Base-by-base conservation (phyloP, 92 coral and sea anemone genomes). In the Porites divaricata region DNA sequence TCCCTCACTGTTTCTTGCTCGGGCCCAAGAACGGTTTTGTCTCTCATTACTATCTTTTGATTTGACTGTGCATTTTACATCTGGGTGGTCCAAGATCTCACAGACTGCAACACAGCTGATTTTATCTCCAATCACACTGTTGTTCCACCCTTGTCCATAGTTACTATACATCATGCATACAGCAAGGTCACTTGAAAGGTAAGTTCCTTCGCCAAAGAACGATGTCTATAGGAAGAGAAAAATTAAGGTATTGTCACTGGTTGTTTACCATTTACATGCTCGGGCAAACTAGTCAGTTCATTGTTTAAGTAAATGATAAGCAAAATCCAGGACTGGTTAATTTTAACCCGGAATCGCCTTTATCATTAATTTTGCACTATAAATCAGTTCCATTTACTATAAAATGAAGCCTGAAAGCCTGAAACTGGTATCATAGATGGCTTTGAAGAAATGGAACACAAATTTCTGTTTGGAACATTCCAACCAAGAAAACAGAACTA, bases 171-270 rank as follows among this genome's bases (percentile, higher is more conserved):
- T 88, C 70, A 97, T 95, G 41, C 98, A 95, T 50, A 97, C 97
- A 74, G 93, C 88, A 21, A 97, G 91, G 77, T 97, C 99, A 83
- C 98, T 97, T n/a, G 99, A 97, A 50, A 97, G 72, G 77, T 97
- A 97, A 1, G 98, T 97, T 24, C 99, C 99, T 74, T 97, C 99
- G 25, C 99, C 99, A 89, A 93, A 97, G 20, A 95, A 88, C 17
- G 99, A 97, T 63, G 93, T 97, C 99, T 97, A 75, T 45, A 85
- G 7, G 69, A 54, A 61, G 67, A 20, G 62, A 62, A 22, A 48
- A 58, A 6, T 22, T 52, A 56, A 61, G 70, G 6, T 23, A 21
- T 22, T 12, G 19, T 2, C 7, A 2, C 41, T 8, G 7, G 3
- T 13, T 23, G 41, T 24, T 35, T 9, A 5, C 17, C 17, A 21